These are phyloP conservation scores for Cryptophagus acutangulus DNA, from an alignment of 2,888 invertebrate genomes.

Conservation along the genomic window DNA sequence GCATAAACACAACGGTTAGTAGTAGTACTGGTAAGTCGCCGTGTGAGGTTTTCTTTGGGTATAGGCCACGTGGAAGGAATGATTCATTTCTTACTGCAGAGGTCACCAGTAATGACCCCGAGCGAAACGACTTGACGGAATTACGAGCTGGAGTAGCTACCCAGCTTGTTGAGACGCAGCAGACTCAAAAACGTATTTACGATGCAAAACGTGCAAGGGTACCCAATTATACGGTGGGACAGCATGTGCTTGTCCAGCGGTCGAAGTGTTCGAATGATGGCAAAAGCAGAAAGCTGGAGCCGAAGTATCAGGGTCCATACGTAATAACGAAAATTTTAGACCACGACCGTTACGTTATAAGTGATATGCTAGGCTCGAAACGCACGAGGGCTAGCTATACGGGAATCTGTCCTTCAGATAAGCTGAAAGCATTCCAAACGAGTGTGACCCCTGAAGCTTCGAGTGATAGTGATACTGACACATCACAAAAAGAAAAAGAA, in stretches of 20 bases:
- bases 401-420: slow-evolving; percentile 23
- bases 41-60: slow-evolving; percentile 29
- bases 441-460: slow-evolving; percentile 10
- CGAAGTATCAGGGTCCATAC: slow-evolving; percentile 23
- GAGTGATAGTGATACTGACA: slow-evolving; percentile 4
- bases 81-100: slow-evolving; percentile 23
- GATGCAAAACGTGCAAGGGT: slow-evolving; percentile 18
- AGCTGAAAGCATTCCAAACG: slow-evolving; percentile 15
- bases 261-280: slow-evolving; percentile 20
- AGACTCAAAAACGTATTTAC: slow-evolving; percentile 15
- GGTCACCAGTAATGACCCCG: slow-evolving; percentile 12
- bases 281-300: slow-evolving; percentile 25
- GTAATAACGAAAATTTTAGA: slow-evolving; percentile 21
- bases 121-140: slow-evolving; percentile 9
- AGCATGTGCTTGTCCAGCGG: slow-evolving; percentile 21
- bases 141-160: slow-evolving; percentile 14
- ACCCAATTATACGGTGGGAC: slow-evolving; percentile 21
- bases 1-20: slow-evolving; percentile 25
- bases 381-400: slow-evolving; percentile 18
- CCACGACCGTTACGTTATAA: slow-evolving; percentile 22
- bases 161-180: slow-evolving; percentile 10
- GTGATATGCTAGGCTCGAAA: slow-evolving; percentile 20
- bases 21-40: slow-evolving; percentile 24
- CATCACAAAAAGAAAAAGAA: no score
- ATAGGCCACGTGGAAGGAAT: slow-evolving; percentile 20